Base-by-base conservation (phyloP, 2,888 invertebrate species). In the Apoda limacodes region DNA sequence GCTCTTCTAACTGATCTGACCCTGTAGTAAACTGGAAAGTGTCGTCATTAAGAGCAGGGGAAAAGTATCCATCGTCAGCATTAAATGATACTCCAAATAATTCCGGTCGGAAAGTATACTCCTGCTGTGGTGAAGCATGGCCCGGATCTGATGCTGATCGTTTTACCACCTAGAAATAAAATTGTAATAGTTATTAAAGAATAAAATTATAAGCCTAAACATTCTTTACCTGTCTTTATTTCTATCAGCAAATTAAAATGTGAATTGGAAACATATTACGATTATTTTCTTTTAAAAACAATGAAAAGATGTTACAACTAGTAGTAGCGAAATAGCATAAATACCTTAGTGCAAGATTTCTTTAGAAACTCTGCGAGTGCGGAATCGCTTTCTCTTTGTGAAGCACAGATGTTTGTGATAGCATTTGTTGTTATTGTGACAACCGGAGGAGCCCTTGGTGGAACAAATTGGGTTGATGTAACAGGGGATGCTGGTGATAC, bases 341-440 rank as follows among this genome's bases (percentile, higher is more conserved):
- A n/a, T n/a, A 84, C 84, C 70, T 85, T 88, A 12, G 83, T 76
- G 41, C 65, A 75, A 24, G 87, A 87, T 40, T 88, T 84, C 68
- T 91, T 92, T 27, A 92, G 74, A 32, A 92, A 80, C 62, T 91
- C 92, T 40, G 91, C 90, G 23, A 92, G 74, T 3, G 90, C 89
- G 38, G 91, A 90, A 42, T 91, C 91, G n/a, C n/a, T n/a, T n/a
- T n/a, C n/a, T 62, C 90, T 88, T 34, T 86, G 85, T 23, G 55
- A 48, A 6, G 60, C 42, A 28, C 54, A 53, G 12, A 57, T 50
- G 30, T 49, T 68, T 23, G 61, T 50, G 17, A 59, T 42, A 29
- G 52, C 42, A 35, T 62, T 74, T 13, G 68, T 53, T 32, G 82
- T 67, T 11, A 67, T 55, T 1, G 60, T 72, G 51, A 57, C 68